Conservation (phyloP, 2,113 vertebrate genomes). For the Phalacrocorax pelagicus region DNA sequence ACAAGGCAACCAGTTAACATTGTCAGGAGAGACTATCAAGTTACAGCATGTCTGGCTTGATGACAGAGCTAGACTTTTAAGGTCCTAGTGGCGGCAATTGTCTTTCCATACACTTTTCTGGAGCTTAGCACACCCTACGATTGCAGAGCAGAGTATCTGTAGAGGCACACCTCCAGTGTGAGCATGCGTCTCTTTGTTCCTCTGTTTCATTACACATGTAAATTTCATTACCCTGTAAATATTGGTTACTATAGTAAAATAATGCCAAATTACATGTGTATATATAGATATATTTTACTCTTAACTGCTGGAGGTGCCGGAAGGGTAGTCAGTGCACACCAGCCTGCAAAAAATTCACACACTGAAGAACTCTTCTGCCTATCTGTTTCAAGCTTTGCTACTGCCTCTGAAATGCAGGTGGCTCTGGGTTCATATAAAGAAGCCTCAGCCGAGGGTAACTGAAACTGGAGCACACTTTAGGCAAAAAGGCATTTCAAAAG, state of each 20-base stretch:
- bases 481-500: conserved; percentile 38
- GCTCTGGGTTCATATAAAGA: background rate
- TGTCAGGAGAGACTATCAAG: background rate
- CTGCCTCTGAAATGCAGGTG: background rate
- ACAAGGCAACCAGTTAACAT: background rate
- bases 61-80: background rate
- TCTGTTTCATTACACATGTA: background rate
- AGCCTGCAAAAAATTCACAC: accelerated
- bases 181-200: background rate
- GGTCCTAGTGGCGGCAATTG: background rate
- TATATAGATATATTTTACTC: background rate
- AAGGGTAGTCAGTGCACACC: background rate
- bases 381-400: background rate
- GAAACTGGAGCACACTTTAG: conserved; percentile 18
- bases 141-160: background rate
- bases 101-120: background rate
- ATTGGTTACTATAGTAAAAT: background rate
- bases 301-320: background rate
- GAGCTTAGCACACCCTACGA: background rate
- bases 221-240: too few species aligned
- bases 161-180: background rate
- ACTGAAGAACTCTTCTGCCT: background rate
- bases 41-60: background rate
- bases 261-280: background rate
- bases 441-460: background rate